These are phyloP conservation scores for Steinernema hermaphroditum DNA, from an alignment of 2,888 invertebrate species.

Conservation along the genomic window DNA sequence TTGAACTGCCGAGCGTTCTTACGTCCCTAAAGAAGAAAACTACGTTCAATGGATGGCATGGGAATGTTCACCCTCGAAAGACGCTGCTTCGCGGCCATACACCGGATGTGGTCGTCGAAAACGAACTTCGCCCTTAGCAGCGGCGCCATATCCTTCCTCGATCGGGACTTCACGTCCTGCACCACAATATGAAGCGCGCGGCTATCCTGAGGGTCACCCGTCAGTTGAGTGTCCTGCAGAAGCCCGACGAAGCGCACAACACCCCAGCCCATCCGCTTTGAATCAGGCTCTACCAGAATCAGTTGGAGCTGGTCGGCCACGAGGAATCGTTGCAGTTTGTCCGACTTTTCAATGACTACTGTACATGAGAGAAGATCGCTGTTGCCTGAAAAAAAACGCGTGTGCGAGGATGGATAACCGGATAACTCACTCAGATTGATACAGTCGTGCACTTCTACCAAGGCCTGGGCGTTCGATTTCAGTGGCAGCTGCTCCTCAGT, in stretches of 20 bases:
- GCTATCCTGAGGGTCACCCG: slow-evolving; percentile 93
- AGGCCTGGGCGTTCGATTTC: slow-evolving; percentile 80
- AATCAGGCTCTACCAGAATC: slow-evolving; percentile 94
- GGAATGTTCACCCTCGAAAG: slow-evolving; percentile 68
- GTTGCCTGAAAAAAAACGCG: slow-evolving; percentile 78
- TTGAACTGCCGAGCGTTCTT: slow-evolving; percentile 93
- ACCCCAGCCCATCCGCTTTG: slow-evolving; percentile 91
- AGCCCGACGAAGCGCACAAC: slow-evolving; percentile 94
- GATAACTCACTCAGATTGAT: slow-evolving; percentile 83
- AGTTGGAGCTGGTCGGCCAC: slow-evolving; percentile 93
- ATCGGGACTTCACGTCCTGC: slow-evolving; percentile 40
- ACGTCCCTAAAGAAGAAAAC: slow-evolving; percentile 72
- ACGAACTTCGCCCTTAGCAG: slow-evolving; percentile 83
- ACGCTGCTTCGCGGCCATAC: slow-evolving; percentile 97
- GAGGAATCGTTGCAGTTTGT: slow-evolving; percentile 78
- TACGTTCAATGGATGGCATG: neutral
- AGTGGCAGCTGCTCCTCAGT: slow-evolving; percentile 84
- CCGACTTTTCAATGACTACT: slow-evolving; percentile 75
- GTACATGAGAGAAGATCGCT: slow-evolving; percentile 96
- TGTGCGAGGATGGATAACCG: slow-evolving; percentile 30
- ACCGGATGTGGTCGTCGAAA: slow-evolving; percentile 97
- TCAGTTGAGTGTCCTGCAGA: slow-evolving; percentile 88
- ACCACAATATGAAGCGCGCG: slow-evolving; percentile 81
- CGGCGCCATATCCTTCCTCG: slow-evolving; percentile 37
- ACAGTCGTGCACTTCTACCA: slow-evolving; percentile 89